Evolutionary conservation across 2,113 vertebrate genomes (phyloP).

Genomic region (Eurypyga helias): DNA sequence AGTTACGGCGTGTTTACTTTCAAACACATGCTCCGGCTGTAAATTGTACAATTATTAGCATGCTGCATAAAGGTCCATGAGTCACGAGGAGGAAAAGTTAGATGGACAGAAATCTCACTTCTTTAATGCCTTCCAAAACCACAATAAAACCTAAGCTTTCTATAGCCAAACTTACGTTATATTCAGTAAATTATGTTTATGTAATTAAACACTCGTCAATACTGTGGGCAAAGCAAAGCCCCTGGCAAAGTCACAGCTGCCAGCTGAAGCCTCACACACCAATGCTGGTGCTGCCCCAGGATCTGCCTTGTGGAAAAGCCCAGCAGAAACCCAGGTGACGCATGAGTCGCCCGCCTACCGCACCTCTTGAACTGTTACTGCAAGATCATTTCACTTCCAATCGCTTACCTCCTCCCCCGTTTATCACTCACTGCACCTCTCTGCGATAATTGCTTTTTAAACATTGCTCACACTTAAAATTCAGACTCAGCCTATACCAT

Average conservation of each 20-base stretch:
- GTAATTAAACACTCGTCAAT: background rate
- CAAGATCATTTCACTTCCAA: background rate
- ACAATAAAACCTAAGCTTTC: background rate
- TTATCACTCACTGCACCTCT: conserved; percentile 24
- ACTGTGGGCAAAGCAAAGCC: background rate
- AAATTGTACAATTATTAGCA: background rate
- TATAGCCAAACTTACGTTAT: background rate
- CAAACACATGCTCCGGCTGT: background rate
- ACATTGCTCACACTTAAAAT: conserved; percentile 41
- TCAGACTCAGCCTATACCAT: conserved; percentile 17
- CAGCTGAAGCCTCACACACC: background rate
- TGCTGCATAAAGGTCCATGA: background rate
- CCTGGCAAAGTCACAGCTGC: background rate
- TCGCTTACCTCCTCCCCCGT: conserved; percentile 1
- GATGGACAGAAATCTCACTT: background rate
- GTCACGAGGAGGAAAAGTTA: background rate
- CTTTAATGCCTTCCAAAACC: background rate
- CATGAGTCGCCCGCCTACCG: fast-evolving
- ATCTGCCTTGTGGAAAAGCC: background rate
- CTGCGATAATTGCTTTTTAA: conserved; percentile 53
- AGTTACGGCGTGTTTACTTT: background rate
- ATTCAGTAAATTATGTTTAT: background rate
- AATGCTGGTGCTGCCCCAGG: background rate
- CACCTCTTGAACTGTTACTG: background rate
- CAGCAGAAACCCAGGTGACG: background rate